Evolutionary conservation across 2,797 vertebrate species (phyloP).

Genomic region (Fundulus diaphanus): DNA sequence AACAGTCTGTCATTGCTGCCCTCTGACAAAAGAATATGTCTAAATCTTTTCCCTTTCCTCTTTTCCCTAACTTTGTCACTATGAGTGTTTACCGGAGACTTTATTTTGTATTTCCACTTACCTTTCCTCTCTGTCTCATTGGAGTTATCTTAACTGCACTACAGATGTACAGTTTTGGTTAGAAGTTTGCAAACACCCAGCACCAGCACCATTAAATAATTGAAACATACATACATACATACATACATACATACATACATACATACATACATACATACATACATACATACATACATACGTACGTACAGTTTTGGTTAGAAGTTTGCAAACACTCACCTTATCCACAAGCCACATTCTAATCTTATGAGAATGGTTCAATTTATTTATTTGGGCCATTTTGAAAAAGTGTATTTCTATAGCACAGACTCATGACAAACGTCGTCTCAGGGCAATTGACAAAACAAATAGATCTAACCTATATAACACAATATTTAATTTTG

Average conservation of each 20-base stretch:
- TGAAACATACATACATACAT: too few relatives aligned
- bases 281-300: too few relatives aligned
- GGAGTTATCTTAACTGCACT: not conserved
- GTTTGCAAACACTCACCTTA: not conserved
- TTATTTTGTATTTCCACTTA: not conserved
- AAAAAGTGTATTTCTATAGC: not conserved
- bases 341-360: not conserved
- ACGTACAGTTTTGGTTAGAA: not conserved
- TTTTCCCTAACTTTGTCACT: conserved; percentile 7
- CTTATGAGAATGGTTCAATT: not conserved
- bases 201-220: not conserved
- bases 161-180: not conserved
- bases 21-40: conserved; percentile 44
- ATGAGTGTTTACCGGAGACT: not conserved
- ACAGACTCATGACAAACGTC: not conserved
- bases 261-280: too few relatives aligned
- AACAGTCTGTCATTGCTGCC: conserved; percentile 54
- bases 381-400: not conserved
- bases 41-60: conserved; percentile 21
- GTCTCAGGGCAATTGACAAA: not conserved
- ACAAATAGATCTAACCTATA: not conserved
- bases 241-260: too few relatives aligned
- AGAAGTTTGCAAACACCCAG: not conserved
- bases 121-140: not conserved
- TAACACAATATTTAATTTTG: not conserved